Conservation (phyloP, 1,140 invertebrate genomes). For the Zaprionus gabonicus region DNA sequence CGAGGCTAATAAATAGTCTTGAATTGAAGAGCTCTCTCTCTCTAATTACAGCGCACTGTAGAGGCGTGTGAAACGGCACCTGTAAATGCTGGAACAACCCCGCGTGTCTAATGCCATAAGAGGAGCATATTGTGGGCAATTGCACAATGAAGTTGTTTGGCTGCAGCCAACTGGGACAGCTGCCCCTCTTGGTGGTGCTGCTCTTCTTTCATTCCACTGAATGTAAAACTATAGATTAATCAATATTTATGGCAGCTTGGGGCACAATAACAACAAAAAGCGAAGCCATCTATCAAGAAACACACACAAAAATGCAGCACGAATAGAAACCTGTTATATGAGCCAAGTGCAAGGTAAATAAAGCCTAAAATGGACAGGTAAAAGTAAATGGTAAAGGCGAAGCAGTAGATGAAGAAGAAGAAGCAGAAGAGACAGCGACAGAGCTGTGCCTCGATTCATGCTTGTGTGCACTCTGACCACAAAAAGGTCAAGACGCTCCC, state of each 20-base stretch:
- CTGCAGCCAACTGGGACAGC: constrained; percentile 62
- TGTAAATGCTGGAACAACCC: constrained; percentile 58
- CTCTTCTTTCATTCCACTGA: constrained; percentile 41
- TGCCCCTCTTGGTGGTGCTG: constrained; percentile 22
- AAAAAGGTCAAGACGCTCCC: constrained; percentile 76
- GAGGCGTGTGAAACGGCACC: constrained; percentile 71
- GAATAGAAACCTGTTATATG: constrained; percentile 69
- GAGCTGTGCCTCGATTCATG: constrained; percentile 61
- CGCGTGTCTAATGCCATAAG: neutral
- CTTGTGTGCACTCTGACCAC: constrained; percentile 82
- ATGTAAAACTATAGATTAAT: constrained; percentile 80
- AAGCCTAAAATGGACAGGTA: constrained; percentile 31
- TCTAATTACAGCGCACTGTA: constrained; percentile 18
- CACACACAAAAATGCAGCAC: constrained; percentile 41
- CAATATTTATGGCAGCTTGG: constrained; percentile 73
- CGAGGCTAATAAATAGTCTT: constrained; percentile 30
- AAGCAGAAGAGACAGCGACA: constrained; percentile 20
- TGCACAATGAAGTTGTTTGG: constrained; percentile 78
- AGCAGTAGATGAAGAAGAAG: constrained; percentile 27
- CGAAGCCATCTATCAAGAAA: constrained; percentile 65
- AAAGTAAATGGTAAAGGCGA: constrained; percentile 29
- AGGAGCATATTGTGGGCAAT: constrained; percentile 43
- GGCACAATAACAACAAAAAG: constrained; percentile 34
- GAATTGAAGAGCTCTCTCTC: constrained; percentile 45
- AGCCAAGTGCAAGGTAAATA: constrained; percentile 62